Evolutionary conservation across 1,140 invertebrate species (phyloP).

Genomic region (Eriosoma lanigerum): DNA sequence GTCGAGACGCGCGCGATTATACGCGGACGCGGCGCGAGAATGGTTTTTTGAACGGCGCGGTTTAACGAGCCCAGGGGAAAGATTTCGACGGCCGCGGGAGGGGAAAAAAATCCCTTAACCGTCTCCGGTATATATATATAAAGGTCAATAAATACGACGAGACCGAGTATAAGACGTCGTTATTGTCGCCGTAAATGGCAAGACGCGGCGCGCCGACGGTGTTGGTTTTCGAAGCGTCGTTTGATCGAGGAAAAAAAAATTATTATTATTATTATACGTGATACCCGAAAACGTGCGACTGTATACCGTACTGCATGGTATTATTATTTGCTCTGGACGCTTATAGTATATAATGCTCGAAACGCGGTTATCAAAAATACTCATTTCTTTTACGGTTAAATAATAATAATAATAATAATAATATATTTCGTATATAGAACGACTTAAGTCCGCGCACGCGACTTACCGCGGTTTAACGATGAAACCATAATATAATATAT

Average conservation of each 20-base stretch:
- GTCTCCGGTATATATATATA: not conserved
- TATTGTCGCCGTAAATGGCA: constrained; percentile 23
- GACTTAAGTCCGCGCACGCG: too few species aligned
- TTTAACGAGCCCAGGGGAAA: constrained; percentile 49
- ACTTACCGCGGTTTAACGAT: too few species aligned
- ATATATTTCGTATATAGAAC: too few species aligned
- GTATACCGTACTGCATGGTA: too few species aligned
- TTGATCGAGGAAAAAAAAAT: constrained; percentile 1
- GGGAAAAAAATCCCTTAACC: constrained; percentile 20
- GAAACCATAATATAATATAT: too few species aligned
- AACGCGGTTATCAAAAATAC: too few species aligned
- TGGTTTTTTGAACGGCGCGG: constrained; percentile 15
- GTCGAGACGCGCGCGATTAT: not conserved
- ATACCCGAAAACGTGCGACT: too few species aligned
- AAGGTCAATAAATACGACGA: constrained; percentile 42
- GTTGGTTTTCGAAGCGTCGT: not conserved
- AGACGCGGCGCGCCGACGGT: not conserved
- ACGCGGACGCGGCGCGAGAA: not conserved
- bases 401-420: too few species aligned
- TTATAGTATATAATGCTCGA: too few species aligned
- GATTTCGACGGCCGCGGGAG: constrained; percentile 15
- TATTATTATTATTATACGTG: too few species aligned
- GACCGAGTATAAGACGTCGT: not conserved
- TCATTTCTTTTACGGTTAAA: too few species aligned
- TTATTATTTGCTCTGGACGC: too few species aligned